These are phyloP conservation scores for Macquaria australasica DNA, from an alignment of 2,113 vertebrate genomes.

Conservation along the genomic window DNA sequence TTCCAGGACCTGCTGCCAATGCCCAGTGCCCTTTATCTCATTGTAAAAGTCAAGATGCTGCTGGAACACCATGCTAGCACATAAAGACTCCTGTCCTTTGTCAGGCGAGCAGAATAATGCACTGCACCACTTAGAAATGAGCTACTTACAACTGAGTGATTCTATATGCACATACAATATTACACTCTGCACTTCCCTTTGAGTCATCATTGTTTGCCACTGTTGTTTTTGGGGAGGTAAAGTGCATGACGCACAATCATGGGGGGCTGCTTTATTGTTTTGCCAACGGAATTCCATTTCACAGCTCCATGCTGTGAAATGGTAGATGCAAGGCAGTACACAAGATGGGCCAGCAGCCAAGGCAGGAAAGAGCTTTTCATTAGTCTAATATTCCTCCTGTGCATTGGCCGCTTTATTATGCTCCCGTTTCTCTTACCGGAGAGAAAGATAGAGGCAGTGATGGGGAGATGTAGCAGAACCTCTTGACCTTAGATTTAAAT, in stretches of 20 bases:
- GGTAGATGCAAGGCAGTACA: conserved; percentile 46
- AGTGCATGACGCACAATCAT: conserved; percentile 35
- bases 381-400: conserved; percentile 81
- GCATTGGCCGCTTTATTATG: conserved; percentile 71
- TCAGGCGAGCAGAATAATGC: not conserved
- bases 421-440: conserved; percentile 43
- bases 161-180: conserved; percentile 30
- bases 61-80: not conserved
- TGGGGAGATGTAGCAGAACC: conserved; percentile 46
- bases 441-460: conserved; percentile 49
- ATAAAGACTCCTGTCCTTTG: not conserved
- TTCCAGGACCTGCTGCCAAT: conserved; percentile 26
- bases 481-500: conserved; percentile 66
- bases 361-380: conserved; percentile 77
- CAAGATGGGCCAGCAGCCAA: conserved; percentile 72
- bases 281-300: conserved; percentile 72
- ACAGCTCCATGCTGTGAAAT: conserved; percentile 53
- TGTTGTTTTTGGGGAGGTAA: conserved; percentile 12
- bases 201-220: conserved; percentile 48
- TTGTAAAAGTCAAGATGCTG: conserved; percentile 6
- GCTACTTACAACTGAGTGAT: conserved; percentile 8
- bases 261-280: conserved; percentile 63
- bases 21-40: not conserved
- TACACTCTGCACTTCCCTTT: conserved; percentile 39
- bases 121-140: conserved; percentile 17